phyloP scores from a whole-genome alignment of 2,113 vertebrate species.

The Conger conger region DNA sequence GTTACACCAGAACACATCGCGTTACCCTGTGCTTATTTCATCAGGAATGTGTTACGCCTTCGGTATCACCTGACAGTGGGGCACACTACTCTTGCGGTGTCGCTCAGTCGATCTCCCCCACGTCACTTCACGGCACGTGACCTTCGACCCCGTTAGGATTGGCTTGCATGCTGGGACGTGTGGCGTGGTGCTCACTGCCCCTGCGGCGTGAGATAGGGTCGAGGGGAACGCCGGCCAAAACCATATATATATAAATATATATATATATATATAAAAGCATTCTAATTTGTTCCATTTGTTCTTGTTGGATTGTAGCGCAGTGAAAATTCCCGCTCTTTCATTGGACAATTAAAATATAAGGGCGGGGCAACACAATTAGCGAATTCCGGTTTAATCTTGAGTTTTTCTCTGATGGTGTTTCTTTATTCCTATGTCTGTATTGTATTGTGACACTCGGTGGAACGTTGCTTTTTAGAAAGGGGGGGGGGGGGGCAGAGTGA shows the following conservation, averaged over 20 bases:
- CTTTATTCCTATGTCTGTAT: background rate
- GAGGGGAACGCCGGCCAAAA: background rate
- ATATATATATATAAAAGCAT: background rate
- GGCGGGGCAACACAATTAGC: background rate
- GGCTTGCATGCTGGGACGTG: no score
- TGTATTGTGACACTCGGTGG: background rate
- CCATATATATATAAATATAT: background rate
- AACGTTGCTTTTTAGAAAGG: constrained; percentile 3
- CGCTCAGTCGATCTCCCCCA: no score
- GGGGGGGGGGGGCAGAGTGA: background rate
- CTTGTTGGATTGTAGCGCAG: background rate
- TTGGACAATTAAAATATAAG: background rate
- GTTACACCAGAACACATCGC: background rate
- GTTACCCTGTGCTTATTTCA: no score
- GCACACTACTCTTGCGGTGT: no score
- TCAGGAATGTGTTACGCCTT: no score
- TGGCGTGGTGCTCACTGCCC: no score
- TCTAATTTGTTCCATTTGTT: background rate
- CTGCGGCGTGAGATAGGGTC: no score
- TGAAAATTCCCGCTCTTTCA: background rate
- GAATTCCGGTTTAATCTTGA: background rate
- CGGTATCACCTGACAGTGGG: background rate
- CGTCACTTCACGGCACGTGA: no score
- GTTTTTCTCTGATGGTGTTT: background rate
- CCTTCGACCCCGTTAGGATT: no score